phyloP scores from a whole-genome alignment of 2,797 vertebrate genomes.

The Chelon auratus region DNA sequence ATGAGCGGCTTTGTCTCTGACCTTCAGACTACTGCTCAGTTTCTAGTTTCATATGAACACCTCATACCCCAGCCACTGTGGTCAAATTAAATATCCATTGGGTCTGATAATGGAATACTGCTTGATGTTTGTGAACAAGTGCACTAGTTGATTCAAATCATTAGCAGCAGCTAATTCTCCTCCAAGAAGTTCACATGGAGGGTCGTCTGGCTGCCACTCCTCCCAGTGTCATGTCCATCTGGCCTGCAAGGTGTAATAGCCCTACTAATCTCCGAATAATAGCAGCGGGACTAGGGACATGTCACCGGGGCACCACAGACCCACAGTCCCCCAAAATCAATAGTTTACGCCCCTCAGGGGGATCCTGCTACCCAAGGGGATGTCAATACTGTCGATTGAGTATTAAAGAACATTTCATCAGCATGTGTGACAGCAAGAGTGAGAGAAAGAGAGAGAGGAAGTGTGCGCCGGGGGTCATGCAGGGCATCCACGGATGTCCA shows the following conservation, averaged over 20 bases:
- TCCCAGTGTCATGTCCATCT: constrained; percentile 69
- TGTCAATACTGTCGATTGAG: constrained; percentile 87
- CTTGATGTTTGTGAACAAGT: constrained; percentile 5
- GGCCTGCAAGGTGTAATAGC: constrained; percentile 81
- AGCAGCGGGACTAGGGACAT: constrained; percentile 75
- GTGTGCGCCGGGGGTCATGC: constrained; percentile 65
- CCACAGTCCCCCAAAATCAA: constrained; percentile 81
- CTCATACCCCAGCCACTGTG: neutral
- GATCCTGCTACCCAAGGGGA: constrained; percentile 71
- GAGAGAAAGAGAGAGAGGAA: constrained; percentile 46
- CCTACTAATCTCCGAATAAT: constrained; percentile 85
- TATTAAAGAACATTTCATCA: constrained; percentile 88
- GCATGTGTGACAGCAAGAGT: constrained; percentile 66
- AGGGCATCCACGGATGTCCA: constrained; percentile 52
- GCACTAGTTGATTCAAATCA: constrained; percentile 26
- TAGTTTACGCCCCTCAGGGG: constrained; percentile 67
- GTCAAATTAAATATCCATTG: neutral
- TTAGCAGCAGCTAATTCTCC: constrained; percentile 46
- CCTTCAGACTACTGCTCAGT: neutral
- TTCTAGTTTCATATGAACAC: neutral
- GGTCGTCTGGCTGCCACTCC: constrained; percentile 55
- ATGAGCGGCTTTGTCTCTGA: neutral
- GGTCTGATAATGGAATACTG: neutral
- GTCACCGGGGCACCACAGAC: constrained; percentile 73
- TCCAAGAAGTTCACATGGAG: constrained; percentile 40